phyloP scores from a whole-genome alignment of 2,888 invertebrate genomes.

The Orthonychiurus folsomi region DNA sequence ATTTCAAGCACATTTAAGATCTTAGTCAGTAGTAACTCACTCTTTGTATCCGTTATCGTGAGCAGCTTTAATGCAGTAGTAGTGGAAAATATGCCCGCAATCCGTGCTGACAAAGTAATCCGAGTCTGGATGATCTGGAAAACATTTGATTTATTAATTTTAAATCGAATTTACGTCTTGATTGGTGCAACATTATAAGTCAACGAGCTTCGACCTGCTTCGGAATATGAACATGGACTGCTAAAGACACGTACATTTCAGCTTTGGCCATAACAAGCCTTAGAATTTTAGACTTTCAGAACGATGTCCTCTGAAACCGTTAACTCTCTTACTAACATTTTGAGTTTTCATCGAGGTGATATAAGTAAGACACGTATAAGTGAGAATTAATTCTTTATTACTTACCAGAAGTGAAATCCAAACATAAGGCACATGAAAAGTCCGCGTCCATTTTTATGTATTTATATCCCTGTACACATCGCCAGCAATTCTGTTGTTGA shows the following conservation, averaged over 20 bases:
- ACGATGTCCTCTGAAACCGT: too few relatives aligned
- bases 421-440: slow-evolving; percentile 33
- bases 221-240: background rate
- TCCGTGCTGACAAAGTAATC: slow-evolving; percentile 37
- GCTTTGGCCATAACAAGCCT: background rate
- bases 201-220: background rate
- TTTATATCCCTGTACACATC: too few relatives aligned
- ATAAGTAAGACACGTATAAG: background rate
- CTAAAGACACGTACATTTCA: background rate
- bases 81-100: slow-evolving; percentile 36
- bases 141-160: slow-evolving; percentile 3
- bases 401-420: slow-evolving; percentile 34
- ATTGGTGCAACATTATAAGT: background rate
- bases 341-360: too few relatives aligned
- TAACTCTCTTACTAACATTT: too few relatives aligned
- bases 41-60: slow-evolving; percentile 33
- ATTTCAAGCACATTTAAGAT: background rate
- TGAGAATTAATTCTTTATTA: background rate
- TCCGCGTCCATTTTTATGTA: slow-evolving; percentile 13
- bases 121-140: slow-evolving; percentile 25
- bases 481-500: too few relatives aligned
- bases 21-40: slow-evolving; percentile 20
- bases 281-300: too few relatives aligned
- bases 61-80: slow-evolving; percentile 29
- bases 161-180: too few relatives aligned